Evolutionary conservation across 2,113 vertebrate species (phyloP), one percentile per base, ranked within the genome.

Genomic region (Cochlearius cochlearius): DNA sequence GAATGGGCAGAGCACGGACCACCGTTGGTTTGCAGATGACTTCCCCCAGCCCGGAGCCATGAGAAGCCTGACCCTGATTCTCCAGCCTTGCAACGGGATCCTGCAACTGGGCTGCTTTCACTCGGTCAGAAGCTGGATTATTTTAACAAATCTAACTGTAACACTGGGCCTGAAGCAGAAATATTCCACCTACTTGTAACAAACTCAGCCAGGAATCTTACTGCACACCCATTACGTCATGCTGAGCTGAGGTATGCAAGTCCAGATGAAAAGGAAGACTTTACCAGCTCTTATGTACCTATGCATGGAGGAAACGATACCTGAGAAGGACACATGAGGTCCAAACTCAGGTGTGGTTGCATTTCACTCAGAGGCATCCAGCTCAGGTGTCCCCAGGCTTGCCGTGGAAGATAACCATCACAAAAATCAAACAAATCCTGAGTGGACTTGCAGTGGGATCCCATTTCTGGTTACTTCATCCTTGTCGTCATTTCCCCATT

Each of bases 11-110:
- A 64, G 58, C 72, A 34, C 0, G 1, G 6, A 49, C 16, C 17
- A 11, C 60, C 0, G 0, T 20, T 0, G 0, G 2, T 66, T 67
- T 21, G 49, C 26, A 55, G 34, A 67, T 11, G 7, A 32, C 19
- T 77, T 45, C 14, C 11, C 41, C 38, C 36, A 72, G 58, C 64
- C n/a, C 0, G 2, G 38, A 90, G 43, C 58, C 13, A 63, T 5
- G 22, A 59, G n/a, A 74, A 84, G n/a, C 55, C 84, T 75, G 22
- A 81, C 23, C 21, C 74, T 0, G 2, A 68, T 30, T 36, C 43
- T 58, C 21, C 39, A 68, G 56, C 34, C 68, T 41, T 59, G 38
- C 9, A 60, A 78, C 1, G 7, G 23, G 32, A 84, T 62, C 64
- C 49, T 83, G 63, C 27, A 71, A 19, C 41, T 41, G 41, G 29